phyloP scores from a whole-genome alignment of 2,888 invertebrate genomes.

The Apoda limacodes region DNA sequence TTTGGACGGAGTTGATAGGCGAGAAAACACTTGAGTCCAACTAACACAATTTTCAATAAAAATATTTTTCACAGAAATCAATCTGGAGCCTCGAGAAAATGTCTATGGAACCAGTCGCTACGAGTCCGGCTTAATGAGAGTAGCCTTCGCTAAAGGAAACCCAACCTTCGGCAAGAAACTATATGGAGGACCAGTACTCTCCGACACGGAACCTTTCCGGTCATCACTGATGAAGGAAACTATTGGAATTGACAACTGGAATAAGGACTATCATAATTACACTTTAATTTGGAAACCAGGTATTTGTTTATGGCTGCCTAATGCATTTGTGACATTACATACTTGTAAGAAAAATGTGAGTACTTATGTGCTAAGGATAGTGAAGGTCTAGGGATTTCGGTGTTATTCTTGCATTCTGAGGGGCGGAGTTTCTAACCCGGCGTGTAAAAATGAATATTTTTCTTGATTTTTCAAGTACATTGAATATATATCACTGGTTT shows the following conservation, averaged over 20 bases:
- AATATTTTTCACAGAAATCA: constrained; percentile 64
- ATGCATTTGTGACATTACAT: no score
- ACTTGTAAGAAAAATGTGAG: no score
- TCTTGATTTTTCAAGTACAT: no score
- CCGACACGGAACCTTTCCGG: constrained; percentile 55
- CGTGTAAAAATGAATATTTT: no score
- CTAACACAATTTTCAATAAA: not conserved
- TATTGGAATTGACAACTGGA: constrained; percentile 60
- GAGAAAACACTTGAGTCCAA: not conserved
- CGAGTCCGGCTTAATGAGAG: constrained; percentile 78
- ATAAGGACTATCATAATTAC: constrained; percentile 75
- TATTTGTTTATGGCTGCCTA: no score
- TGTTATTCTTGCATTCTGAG: no score
- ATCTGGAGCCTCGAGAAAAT: constrained; percentile 74
- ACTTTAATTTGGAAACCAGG: constrained; percentile 75
- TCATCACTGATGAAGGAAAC: constrained; percentile 39
- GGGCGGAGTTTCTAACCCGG: no score
- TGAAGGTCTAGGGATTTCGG: no score
- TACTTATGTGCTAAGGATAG: no score
- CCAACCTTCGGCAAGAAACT: constrained; percentile 40
- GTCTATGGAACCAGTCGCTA: constrained; percentile 72
- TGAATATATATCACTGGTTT: no score
- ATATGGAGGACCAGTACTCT: constrained; percentile 46
- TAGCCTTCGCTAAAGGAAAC: constrained; percentile 80
- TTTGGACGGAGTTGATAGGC: not conserved